Conservation (phyloP, 2,888 invertebrate genomes). For the Lepidocyrtoides sp. region DNA sequence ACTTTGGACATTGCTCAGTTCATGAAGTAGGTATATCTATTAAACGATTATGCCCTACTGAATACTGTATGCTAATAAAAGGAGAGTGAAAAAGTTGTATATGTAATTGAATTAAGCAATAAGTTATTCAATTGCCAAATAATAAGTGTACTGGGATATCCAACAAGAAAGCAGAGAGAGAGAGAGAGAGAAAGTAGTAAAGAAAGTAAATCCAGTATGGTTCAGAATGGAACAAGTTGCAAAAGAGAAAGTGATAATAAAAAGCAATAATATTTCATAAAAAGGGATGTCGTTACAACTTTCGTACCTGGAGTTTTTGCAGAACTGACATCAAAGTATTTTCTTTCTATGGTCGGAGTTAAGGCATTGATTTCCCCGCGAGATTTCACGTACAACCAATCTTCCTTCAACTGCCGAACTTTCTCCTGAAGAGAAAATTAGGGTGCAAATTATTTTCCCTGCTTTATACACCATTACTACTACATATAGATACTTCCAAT, state of each 20-base stretch:
- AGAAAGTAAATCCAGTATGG: background rate
- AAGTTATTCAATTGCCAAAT: constrained; percentile 55
- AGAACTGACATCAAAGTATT: constrained; percentile 81
- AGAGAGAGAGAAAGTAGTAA: background rate
- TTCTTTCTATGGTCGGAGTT: constrained; percentile 81
- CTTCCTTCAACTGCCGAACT: constrained; percentile 88
- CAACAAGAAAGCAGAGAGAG: background rate
- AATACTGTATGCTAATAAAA: background rate
- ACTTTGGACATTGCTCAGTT: background rate
- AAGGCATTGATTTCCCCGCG: constrained; percentile 82
- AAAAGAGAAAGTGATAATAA: constrained; percentile 6
- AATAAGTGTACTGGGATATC: background rate
- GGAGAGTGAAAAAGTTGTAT: constrained; percentile 18
- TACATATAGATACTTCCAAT: background rate
- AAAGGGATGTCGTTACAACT: background rate
- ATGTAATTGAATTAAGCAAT: constrained; percentile 39
- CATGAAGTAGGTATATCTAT: background rate
- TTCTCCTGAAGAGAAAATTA: constrained; percentile 87
- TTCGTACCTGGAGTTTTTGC: constrained; percentile 59
- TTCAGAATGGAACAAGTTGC: background rate
- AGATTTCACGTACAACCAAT: constrained; percentile 88
- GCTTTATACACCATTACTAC: too few species aligned
- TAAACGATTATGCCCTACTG: background rate
- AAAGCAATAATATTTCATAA: constrained; percentile 40
- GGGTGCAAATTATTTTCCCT: background rate